Evolutionary conservation across 2,888 invertebrate species (phyloP).

Genomic region (Dasypolia templi): DNA sequence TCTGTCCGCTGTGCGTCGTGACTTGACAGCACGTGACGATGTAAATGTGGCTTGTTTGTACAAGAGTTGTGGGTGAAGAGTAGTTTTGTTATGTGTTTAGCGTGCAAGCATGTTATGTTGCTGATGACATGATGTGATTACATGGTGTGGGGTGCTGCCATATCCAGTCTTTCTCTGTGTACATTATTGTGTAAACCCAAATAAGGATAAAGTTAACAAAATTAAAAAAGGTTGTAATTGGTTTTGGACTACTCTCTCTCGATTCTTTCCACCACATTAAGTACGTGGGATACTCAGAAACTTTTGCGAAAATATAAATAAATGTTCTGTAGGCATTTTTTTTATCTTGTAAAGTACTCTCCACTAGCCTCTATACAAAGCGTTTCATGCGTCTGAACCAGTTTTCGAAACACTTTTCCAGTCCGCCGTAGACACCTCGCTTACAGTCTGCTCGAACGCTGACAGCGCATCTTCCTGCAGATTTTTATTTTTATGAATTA

Average conservation of each 20-base stretch:
- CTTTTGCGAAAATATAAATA: too few species aligned
- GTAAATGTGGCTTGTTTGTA: conserved; percentile 32
- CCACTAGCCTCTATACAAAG: too few species aligned
- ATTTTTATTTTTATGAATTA: too few species aligned
- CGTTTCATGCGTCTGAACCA: too few species aligned
- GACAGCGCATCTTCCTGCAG: too few species aligned
- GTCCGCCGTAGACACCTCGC: too few species aligned
- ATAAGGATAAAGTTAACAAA: neutral
- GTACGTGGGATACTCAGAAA: too few species aligned
- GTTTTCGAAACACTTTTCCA: too few species aligned
- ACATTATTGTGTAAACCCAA: neutral
- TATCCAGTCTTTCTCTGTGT: neutral
- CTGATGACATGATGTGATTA: conserved; percentile 1
- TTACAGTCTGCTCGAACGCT: too few species aligned
- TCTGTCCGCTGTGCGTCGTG: conserved; percentile 52
- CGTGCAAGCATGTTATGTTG: conserved; percentile 8
- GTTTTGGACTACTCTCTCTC: neutral
- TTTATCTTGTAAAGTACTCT: too few species aligned
- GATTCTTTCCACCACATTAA: neutral
- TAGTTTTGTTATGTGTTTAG: conserved; percentile 24
- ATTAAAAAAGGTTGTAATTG: neutral
- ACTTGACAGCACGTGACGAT: conserved; percentile 58
- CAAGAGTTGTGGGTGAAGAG: neutral
- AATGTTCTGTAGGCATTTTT: too few species aligned
- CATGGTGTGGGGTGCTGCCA: neutral